Conservation (phyloP, 2,888 invertebrate genomes). For the Frankliniella fusca region DNA sequence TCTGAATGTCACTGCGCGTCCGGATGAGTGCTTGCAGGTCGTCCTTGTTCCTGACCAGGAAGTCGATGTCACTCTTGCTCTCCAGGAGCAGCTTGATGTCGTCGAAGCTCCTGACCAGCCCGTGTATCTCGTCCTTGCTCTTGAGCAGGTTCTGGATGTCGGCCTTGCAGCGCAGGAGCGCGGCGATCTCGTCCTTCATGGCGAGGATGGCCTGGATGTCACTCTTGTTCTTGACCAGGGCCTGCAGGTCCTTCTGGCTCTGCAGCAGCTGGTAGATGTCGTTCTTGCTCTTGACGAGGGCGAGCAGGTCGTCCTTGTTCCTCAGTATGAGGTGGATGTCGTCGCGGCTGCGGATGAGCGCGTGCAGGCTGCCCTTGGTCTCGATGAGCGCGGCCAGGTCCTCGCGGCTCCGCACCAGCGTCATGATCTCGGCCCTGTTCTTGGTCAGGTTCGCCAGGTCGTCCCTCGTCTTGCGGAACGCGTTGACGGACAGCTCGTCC, state of each 20-base stretch:
- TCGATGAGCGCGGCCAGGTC: slow-evolving; percentile 8
- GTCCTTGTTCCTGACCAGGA: slow-evolving; percentile 15
- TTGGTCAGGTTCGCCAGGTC: not conserved
- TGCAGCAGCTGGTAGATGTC: slow-evolving; percentile 21
- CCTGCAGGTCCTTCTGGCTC: slow-evolving; percentile 8
- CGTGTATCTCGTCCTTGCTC: slow-evolving; percentile 17
- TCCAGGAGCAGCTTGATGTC: slow-evolving; percentile 9
- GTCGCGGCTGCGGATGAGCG: slow-evolving; percentile 20
- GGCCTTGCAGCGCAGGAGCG: not conserved
- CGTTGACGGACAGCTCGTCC: slow-evolving; percentile 12
- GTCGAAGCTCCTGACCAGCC: slow-evolving; percentile 6
- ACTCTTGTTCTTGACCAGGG: not conserved
- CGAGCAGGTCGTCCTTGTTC: slow-evolving; percentile 17
- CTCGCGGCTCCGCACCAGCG: slow-evolving; percentile 13
- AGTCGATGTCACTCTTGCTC: slow-evolving; percentile 10
- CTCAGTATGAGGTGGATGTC: not conserved
- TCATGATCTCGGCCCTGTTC: slow-evolving; percentile 14
- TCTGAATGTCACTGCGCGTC: slow-evolving; percentile 3
- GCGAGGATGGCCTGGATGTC: slow-evolving; percentile 3
- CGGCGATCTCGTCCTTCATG: not conserved
- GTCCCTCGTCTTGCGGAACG: slow-evolving; percentile 9
- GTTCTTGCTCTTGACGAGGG: slow-evolving; percentile 19
- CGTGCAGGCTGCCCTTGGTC: slow-evolving; percentile 15
- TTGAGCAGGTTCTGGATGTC: slow-evolving; percentile 22
- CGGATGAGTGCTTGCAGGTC: slow-evolving; percentile 4